These are phyloP conservation scores for Eubucco bourcierii DNA, from an alignment of 2,113 vertebrate genomes.

Conservation along the genomic window DNA sequence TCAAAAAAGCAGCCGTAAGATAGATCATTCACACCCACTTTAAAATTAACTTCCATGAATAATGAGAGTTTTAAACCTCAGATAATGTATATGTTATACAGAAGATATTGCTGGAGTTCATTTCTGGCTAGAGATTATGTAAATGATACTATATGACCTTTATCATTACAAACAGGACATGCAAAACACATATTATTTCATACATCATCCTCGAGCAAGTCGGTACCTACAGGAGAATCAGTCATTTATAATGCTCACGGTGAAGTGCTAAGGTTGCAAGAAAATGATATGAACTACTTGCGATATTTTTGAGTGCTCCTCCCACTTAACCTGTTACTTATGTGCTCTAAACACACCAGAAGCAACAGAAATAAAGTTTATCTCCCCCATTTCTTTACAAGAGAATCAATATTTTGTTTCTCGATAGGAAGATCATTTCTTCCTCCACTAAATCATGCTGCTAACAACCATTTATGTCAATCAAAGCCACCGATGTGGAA, in stretches of 20 bases:
- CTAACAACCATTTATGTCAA: not conserved
- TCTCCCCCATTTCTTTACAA: not conserved
- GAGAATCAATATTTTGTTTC: not conserved
- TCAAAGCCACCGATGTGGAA: not conserved
- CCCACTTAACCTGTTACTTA: constrained; percentile 75
- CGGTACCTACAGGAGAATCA: constrained; percentile 82
- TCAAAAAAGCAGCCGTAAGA: constrained; percentile 82
- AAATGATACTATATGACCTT: constrained; percentile 94
- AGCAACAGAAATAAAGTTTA: constrained; percentile 17
- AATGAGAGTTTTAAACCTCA: constrained; percentile 85
- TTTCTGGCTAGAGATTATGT: constrained; percentile 87
- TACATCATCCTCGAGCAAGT: constrained; percentile 88
- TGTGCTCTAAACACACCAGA: not conserved
- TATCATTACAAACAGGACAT: constrained; percentile 87
- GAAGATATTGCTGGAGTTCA: constrained; percentile 81
- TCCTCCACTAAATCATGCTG: not conserved
- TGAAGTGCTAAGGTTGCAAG: constrained; percentile 84
- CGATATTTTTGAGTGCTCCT: constrained; percentile 69
- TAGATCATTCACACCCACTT: constrained; percentile 86
- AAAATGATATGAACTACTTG: constrained; percentile 76
- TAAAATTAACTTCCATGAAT: constrained; percentile 91
- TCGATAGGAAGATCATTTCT: not conserved
- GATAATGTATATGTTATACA: constrained; percentile 84
- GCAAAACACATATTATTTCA: constrained; percentile 88
- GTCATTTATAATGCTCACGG: constrained; percentile 86